A percentile compares a stretch with the other conserved stretches of the same genome.
phyloP scores from a whole-genome alignment of 2,888 invertebrate genomes.

The Ischnura elegans region DNA sequence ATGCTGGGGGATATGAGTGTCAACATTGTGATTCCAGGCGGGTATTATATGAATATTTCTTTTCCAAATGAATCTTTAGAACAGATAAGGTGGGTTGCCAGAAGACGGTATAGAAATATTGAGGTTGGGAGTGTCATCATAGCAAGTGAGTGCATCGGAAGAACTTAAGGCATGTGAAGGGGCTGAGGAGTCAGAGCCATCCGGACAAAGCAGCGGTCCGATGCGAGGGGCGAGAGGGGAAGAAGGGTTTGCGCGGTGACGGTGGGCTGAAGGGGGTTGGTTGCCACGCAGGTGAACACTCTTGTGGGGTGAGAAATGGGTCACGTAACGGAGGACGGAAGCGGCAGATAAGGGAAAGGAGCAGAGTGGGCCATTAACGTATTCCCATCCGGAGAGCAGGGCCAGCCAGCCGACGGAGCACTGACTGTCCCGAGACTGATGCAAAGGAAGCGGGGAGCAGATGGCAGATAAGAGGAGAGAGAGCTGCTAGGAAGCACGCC shows the following conservation, averaged over 20 bases:
- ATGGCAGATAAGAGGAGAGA: not conserved
- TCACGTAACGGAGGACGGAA: not conserved
- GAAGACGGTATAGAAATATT: no score
- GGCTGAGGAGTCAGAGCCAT: not conserved
- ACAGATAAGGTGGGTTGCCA: no score
- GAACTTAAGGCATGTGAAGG: not conserved
- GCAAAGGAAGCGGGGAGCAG: not conserved
- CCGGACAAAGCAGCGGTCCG: no score
- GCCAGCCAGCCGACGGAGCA: not conserved
- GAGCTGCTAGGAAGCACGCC: not conserved
- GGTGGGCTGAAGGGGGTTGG: not conserved
- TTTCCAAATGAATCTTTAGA: no score
- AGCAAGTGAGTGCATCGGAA: not conserved
- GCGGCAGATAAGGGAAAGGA: not conserved
- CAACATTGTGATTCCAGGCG: no score
- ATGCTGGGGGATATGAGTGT: no score
- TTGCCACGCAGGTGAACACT: not conserved
- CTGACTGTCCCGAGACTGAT: not conserved
- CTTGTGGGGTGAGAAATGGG: not conserved
- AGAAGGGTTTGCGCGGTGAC: not conserved
- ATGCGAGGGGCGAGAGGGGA: not conserved
- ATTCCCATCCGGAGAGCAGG: not conserved
- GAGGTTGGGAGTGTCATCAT: no score
- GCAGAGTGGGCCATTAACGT: not conserved
- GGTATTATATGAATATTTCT: no score